phyloP scores from a whole-genome alignment of 2,113 vertebrate species.

The Pavo muticus region DNA sequence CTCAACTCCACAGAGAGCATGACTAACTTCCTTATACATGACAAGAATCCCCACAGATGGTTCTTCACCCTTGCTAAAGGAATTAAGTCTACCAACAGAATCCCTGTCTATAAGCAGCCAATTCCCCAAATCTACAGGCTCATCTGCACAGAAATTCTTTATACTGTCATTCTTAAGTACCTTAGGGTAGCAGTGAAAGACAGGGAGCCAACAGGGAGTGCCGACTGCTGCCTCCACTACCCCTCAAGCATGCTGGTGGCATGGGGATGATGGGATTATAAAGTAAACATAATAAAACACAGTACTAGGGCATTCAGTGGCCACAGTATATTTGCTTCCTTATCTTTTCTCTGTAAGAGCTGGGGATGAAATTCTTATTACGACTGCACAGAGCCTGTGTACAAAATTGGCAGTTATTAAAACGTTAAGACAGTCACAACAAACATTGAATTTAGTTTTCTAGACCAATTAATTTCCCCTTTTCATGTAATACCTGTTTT shows the following conservation, averaged over 20 bases:
- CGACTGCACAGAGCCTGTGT: slow-evolving; percentile 39
- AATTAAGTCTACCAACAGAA: slow-evolving; percentile 82
- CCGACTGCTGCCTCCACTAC: slow-evolving; percentile 71
- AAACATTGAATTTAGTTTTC: slow-evolving; percentile 63
- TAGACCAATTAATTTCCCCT: slow-evolving; percentile 62
- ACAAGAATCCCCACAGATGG: slow-evolving; percentile 82
- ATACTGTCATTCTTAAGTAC: slow-evolving; percentile 86
- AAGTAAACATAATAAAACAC: slow-evolving; percentile 83
- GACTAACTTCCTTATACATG: slow-evolving; percentile 82
- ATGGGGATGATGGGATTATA: slow-evolving; percentile 80
- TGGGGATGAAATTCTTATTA: slow-evolving; percentile 66
- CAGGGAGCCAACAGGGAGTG: slow-evolving; percentile 76
- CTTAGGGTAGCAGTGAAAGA: slow-evolving; percentile 82
- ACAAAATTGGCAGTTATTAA: slow-evolving; percentile 73
- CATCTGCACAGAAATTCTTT: slow-evolving; percentile 85
- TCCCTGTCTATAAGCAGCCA: slow-evolving; percentile 78
- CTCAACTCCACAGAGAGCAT: slow-evolving; percentile 75
- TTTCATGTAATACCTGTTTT: not conserved
- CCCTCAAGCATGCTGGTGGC: slow-evolving; percentile 80
- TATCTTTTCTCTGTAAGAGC: slow-evolving; percentile 58
- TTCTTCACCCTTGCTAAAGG: slow-evolving; percentile 80
- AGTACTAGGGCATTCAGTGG: slow-evolving; percentile 69
- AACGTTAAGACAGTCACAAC: slow-evolving; percentile 69
- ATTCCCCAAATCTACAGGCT: slow-evolving; percentile 83
- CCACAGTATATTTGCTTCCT: slow-evolving; percentile 71